Conservation (phyloP, 2,888 invertebrate genomes). For the Athrips mouffetella region DNA sequence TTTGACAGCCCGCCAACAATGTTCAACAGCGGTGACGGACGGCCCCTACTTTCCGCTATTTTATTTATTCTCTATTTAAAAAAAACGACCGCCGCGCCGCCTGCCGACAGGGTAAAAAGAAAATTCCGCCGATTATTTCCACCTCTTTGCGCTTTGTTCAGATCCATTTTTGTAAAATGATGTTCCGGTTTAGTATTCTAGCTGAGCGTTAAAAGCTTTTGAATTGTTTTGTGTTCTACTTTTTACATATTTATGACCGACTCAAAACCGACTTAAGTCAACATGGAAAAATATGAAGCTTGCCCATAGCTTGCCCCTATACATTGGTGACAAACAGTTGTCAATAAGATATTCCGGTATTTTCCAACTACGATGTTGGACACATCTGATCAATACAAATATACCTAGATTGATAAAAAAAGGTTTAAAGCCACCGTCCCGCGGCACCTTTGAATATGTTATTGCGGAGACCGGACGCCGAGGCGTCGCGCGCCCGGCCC, state of each 20-base stretch:
- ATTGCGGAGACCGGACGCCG: constrained; percentile 46
- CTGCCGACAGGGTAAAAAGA: background rate
- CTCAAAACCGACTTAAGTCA: no score
- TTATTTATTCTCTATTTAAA: constrained; percentile 10
- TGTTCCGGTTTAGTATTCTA: background rate
- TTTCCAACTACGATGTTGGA: constrained; percentile 3
- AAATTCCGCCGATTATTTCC: background rate
- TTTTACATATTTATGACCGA: no score
- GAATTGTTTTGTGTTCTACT: background rate
- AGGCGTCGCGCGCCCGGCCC: constrained; percentile 35
- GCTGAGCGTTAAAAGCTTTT: background rate
- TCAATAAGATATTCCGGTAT: background rate
- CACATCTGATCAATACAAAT: constrained; percentile 9
- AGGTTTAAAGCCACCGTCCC: constrained; percentile 12
- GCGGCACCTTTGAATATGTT: constrained; percentile 62
- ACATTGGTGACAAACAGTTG: constrained; percentile 2
- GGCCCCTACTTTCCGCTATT: constrained; percentile 23
- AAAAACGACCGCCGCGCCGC: constrained; percentile 1
- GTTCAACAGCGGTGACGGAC: constrained; percentile 34
- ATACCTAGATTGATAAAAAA: background rate
- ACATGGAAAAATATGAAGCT: no score
- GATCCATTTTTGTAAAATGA: background rate
- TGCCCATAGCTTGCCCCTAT: no score
- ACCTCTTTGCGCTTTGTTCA: background rate
- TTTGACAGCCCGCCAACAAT: constrained; percentile 60